Conservation (phyloP, 2,797 vertebrate genomes). For the Pipistrellus nathusii region DNA sequence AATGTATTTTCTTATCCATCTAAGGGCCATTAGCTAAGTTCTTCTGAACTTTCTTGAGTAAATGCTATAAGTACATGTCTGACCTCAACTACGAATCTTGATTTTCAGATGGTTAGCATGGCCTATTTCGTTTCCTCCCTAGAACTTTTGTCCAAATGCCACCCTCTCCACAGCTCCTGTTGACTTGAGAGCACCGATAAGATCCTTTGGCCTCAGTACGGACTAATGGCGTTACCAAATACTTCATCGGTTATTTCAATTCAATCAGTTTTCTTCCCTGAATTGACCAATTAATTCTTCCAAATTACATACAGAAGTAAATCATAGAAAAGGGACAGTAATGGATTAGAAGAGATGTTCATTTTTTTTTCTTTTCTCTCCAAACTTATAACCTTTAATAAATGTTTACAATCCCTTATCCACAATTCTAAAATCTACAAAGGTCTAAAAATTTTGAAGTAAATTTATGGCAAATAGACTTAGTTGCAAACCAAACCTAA, state of each 20-base stretch:
- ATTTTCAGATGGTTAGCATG: background rate
- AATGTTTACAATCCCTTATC: background rate
- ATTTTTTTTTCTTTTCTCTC: background rate
- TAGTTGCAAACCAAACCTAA: background rate
- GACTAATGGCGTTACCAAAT: background rate
- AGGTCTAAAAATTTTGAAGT: background rate
- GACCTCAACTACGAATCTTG: background rate
- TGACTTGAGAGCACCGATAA: background rate
- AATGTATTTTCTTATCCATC: background rate
- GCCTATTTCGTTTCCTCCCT: background rate
- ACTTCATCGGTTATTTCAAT: background rate
- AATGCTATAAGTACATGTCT: background rate
- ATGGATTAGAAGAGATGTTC: background rate
- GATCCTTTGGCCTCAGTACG: background rate
- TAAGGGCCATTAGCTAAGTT: background rate
- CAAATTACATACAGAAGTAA: background rate
- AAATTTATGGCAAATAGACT: background rate
- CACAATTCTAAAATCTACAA: slow-evolving; percentile 18
- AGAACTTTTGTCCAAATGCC: background rate
- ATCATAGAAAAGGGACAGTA: background rate
- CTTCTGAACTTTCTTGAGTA: background rate
- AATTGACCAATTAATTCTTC: background rate
- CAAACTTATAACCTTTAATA: background rate
- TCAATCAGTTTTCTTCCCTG: background rate
- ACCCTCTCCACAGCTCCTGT: background rate